Conservation (phyloP, 2,113 vertebrate species). For the Microtus oregoni region DNA sequence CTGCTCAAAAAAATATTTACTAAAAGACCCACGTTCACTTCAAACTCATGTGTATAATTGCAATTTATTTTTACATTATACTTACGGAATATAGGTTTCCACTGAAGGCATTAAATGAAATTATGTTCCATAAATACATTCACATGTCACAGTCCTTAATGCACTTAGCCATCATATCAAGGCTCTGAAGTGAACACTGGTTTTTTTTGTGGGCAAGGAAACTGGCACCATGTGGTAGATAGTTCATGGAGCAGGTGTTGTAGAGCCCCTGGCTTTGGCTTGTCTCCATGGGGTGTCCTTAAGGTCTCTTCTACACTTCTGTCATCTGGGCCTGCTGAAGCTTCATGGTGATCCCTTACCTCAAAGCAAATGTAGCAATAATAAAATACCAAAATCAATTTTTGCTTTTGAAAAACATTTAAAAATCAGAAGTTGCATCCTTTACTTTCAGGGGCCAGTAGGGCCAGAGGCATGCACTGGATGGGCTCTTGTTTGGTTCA, state of each 20-base stretch:
- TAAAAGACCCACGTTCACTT: background rate
- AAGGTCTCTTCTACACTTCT: background rate
- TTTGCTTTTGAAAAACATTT: background rate
- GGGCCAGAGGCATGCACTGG: background rate
- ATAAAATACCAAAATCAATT: background rate
- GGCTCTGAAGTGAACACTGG: background rate
- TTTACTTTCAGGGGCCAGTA: background rate
- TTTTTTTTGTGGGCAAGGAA: background rate
- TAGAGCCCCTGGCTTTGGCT: background rate
- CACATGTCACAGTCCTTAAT: background rate
- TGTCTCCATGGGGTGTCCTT: too few species aligned
- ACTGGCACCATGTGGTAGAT: background rate
- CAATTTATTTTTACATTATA: background rate
- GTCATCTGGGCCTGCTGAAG: background rate
- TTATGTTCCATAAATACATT: background rate
- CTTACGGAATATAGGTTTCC: background rate
- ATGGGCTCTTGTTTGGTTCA: background rate
- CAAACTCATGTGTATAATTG: background rate
- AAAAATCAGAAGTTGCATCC: background rate
- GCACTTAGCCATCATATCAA: background rate
- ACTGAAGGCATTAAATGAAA: background rate
- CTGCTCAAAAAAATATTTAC: background rate
- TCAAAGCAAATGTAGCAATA: background rate
- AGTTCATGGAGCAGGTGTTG: background rate
- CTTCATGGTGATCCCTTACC: background rate